phyloP scores from a whole-genome alignment of 1,140 invertebrate species.

The Drosophila pseudoobscura region DNA sequence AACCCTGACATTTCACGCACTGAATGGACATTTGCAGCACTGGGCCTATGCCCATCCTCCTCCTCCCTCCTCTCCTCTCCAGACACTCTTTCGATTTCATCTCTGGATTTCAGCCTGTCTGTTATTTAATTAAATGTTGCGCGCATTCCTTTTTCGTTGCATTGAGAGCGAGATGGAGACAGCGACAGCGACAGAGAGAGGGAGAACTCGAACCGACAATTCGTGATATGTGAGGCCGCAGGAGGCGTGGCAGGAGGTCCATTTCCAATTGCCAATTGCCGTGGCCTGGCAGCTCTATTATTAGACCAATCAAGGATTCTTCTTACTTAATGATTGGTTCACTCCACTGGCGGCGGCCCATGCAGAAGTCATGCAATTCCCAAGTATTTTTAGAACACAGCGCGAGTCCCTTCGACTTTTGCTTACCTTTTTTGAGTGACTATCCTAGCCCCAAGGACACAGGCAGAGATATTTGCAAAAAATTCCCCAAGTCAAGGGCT shows the following conservation, averaged over 20 bases:
- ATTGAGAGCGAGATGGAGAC: conserved; percentile 1
- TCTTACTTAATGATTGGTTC: conserved; percentile 36
- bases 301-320: conserved; percentile 24
- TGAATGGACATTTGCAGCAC: too few relatives aligned
- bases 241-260: conserved; percentile 18
- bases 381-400: conserved; percentile 36
- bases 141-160: conserved; percentile 33
- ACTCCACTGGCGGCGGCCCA: conserved; percentile 4
- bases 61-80: conserved; percentile 7
- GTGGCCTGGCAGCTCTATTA: conserved; percentile 19
- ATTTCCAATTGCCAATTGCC: too few relatives aligned
- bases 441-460: conserved; percentile 19
- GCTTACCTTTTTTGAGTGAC: conserved; percentile 22
- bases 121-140: conserved; percentile 77
- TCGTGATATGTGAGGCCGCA: background rate
- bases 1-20: too few relatives aligned
- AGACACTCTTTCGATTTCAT: conserved; percentile 9
- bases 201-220: background rate
- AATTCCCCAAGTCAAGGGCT: conserved; percentile 71
- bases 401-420: background rate
- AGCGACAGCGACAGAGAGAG: background rate
- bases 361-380: conserved; percentile 30
- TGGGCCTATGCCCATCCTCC: too few relatives aligned
- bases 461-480: conserved; percentile 30
- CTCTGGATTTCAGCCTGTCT: conserved; percentile 22